These are phyloP conservation scores for Podarcis raffonei DNA, from an alignment of 2,113 vertebrate species.

Conservation along the genomic window DNA sequence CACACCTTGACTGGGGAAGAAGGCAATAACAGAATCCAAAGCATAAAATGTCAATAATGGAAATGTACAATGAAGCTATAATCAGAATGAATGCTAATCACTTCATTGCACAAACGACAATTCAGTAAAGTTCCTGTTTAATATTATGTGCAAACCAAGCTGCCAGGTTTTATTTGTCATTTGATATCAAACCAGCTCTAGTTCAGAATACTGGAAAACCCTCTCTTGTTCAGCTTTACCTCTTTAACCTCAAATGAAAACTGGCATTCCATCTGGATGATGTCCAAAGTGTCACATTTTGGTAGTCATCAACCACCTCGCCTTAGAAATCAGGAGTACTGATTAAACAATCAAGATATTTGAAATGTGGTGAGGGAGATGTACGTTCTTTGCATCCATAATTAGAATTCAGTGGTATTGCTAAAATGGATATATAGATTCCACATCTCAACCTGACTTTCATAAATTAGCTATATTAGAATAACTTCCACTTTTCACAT, in stretches of 20 bases:
- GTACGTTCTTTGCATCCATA: constrained; percentile 73
- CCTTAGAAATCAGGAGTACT: constrained; percentile 82
- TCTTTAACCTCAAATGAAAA: constrained; percentile 83
- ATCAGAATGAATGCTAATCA: constrained; percentile 76
- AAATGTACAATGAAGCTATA: constrained; percentile 67
- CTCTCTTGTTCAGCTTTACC: constrained; percentile 77
- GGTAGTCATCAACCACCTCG: constrained; percentile 78
- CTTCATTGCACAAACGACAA: constrained; percentile 75
- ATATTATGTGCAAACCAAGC: constrained; percentile 74
- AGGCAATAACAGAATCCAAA: constrained; percentile 45
- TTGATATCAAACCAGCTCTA: constrained; percentile 74
- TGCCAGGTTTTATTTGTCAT: constrained; percentile 82
- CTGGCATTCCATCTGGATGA: constrained; percentile 83
- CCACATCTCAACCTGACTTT: constrained; percentile 67
- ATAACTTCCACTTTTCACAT: constrained; percentile 53
- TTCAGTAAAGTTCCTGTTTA: constrained; percentile 78
- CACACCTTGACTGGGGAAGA: constrained; percentile 49
- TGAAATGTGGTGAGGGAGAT: constrained; percentile 78
- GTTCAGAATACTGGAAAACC: constrained; percentile 74
- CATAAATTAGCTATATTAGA: constrained; percentile 63
- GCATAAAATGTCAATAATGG: constrained; percentile 52
- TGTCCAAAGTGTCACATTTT: constrained; percentile 81
- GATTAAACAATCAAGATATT: constrained; percentile 86
- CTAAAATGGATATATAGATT: constrained; percentile 67
- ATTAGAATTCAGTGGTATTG: constrained; percentile 72